These are phyloP conservation scores for Suricata suricatta DNA, from an alignment of 2,113 vertebrate genomes.

Conservation along the genomic window DNA sequence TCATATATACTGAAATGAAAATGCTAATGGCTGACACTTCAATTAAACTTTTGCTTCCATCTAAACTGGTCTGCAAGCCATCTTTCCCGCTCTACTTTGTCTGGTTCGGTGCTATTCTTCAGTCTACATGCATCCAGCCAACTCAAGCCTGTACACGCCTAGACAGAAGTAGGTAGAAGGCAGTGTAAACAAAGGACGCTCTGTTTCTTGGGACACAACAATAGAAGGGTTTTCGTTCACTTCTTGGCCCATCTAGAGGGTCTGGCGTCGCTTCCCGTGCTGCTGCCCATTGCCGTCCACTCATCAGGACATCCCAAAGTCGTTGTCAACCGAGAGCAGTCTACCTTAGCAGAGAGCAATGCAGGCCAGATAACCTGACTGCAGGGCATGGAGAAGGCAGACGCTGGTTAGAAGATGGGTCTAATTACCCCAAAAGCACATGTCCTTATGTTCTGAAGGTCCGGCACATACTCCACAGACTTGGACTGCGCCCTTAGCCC, in stretches of 20 bases:
- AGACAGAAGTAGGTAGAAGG: neutral
- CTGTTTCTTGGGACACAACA: neutral
- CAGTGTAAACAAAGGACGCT: neutral
- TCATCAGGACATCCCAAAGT: neutral
- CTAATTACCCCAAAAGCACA: neutral
- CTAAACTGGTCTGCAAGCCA: neutral
- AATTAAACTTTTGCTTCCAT: neutral
- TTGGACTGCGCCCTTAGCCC: neutral
- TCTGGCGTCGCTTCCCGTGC: neutral
- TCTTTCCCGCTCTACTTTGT: neutral
- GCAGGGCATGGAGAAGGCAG: neutral
- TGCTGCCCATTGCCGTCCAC: neutral
- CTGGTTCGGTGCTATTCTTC: neutral
- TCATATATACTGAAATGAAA: fast-evolving
- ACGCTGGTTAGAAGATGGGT: fast-evolving
- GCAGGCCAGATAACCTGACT: neutral
- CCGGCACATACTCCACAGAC: neutral
- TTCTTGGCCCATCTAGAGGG: neutral
- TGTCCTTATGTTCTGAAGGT: neutral
- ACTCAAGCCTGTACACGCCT: neutral
- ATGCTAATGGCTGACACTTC: neutral
- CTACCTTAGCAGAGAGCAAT: neutral
- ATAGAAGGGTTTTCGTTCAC: neutral
- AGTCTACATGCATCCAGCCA: neutral
- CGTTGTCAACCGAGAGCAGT: neutral